Base-by-base conservation (phyloP, 1,140 invertebrate species). In the Mycetomoellerius zeteki region DNA sequence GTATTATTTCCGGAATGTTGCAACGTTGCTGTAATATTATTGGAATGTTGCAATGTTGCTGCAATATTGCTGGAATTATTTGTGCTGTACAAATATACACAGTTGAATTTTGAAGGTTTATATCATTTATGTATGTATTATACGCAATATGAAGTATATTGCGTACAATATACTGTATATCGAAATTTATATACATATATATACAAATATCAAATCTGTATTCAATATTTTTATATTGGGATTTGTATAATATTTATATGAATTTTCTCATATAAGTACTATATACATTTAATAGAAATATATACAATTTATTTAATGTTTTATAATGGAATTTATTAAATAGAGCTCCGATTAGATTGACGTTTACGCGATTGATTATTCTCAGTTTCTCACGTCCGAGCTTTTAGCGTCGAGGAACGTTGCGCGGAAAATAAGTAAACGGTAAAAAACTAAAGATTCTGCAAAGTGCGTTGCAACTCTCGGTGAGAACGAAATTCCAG, bases 131-230 rank as follows among this genome's bases (percentile, higher is more conserved):
- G 47, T 14, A 64, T 64, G 19, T 67, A 67, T 47, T 43, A n/a
- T 67, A 43, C 30, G 64, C 33, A 14, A 21, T 67, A 43, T 43
- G 1, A 65, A 65, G 0, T 65, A 47, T 43, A 2, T 67, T 47
- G 64, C 2, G 4, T 33, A 47, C n/a, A 14, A 67, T 37, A n/a
- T 67, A 43, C n/a, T 77, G 33, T 77, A 60, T 62, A 77, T 60
- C 21, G 65, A 69, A 69, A 50, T 60, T 60, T 47, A 60, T 62
- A 77, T 77, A 37, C 37, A 43, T 76, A 90, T 87, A 88, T 88
- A 91, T 86, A 77, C 71, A 90, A 90, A 90, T 89, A 90, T 88
- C 75, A 73, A 78, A 90, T 58, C 24, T 58, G 52, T 47, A 69
- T 52, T 52, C 14, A 8, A 56, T 69, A 81, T 69, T 81, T 81